Percentiles rank a stretch among this genome's conserved stretches.
Conservation (phyloP, 2,113 vertebrate species). For the Sclerurus mexicanus region DNA sequence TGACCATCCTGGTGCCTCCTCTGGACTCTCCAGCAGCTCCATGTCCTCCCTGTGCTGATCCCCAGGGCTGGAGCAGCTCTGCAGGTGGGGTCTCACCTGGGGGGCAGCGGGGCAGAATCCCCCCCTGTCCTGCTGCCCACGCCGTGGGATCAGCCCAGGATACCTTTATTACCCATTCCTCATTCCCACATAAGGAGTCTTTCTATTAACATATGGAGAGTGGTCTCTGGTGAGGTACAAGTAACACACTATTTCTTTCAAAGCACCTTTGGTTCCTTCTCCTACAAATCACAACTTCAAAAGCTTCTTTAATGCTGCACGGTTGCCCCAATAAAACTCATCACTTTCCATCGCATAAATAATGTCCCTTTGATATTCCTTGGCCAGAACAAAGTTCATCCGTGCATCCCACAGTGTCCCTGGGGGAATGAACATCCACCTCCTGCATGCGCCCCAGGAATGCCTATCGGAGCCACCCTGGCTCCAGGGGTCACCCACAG, state of each 20-base stretch:
- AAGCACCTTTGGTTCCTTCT: not conserved
- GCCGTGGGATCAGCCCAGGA: not conserved
- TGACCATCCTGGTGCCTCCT: not conserved
- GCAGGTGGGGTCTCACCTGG: not conserved
- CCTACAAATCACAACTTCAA: not conserved
- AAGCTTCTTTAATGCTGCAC: not conserved
- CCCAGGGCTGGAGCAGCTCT: not conserved
- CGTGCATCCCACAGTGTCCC: fast-evolving
- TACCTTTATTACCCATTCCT: not conserved
- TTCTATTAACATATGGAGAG: fast-evolving
- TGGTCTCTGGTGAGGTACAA: not conserved
- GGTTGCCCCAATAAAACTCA: not conserved
- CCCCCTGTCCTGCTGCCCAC: not conserved
- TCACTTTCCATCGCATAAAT: not conserved
- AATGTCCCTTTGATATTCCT: not conserved
- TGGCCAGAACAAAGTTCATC: not conserved
- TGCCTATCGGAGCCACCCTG: not conserved
- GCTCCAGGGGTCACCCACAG: not conserved
- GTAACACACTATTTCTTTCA: not conserved
- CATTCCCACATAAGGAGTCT: fast-evolving
- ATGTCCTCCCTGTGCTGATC: not conserved
- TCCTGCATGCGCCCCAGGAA: fast-evolving
- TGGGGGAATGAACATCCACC: fast-evolving
- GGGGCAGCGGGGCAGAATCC: not conserved
- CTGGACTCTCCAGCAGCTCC: not conserved